Base-by-base conservation (phyloP, 2,113 vertebrate species). In the Rostratula benghalensis region DNA sequence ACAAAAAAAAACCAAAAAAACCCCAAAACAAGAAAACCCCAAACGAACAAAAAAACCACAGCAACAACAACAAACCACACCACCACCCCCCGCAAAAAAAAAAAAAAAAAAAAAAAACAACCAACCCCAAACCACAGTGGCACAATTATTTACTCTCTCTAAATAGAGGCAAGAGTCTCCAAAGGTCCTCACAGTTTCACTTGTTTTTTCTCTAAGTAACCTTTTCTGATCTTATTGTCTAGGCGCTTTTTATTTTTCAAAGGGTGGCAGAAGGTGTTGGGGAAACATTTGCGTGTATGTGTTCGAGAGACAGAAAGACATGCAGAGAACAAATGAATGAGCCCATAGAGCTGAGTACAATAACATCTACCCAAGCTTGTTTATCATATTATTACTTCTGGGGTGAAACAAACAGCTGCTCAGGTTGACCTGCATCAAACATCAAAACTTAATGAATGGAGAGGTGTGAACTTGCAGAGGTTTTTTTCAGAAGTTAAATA, bases 401-500 rank as follows among this genome's bases (percentile, higher is more conserved):
- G 30, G 64, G 28, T 20, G 54, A 88, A 80, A 60, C 1, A 9
- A 54, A 31, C 37, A 89, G 54, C 27, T 46, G 22, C 16, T 16
- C 28, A 54, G 28, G 6, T 13, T 80, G 43, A 41, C 37, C 80
- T 67, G 25, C 54, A 80, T 65, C 50, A 63, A 91, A 73, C 21
- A 85, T 25, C 27, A 54, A 10, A 51, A 20, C 65, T 41, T 46
- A 48, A 83, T 54, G 35, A 93, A 88, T 39, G 59, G n/a, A 77
- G 50, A 93, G 35, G n/a, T 59, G 71, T 54, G 25, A 90, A 67
- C 22, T 45, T 82, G 16, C 15, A 33, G 23, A 92, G 39, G 4
- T 4, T 45, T 78, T 94, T 81, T 74, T 13, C 48, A 90, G 54
- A 93, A 87, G n/a, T 92, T 91, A 90, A 95, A 93, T 87, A 83